phyloP scores from a whole-genome alignment of 2,113 vertebrate species.

The Procavia capensis region DNA sequence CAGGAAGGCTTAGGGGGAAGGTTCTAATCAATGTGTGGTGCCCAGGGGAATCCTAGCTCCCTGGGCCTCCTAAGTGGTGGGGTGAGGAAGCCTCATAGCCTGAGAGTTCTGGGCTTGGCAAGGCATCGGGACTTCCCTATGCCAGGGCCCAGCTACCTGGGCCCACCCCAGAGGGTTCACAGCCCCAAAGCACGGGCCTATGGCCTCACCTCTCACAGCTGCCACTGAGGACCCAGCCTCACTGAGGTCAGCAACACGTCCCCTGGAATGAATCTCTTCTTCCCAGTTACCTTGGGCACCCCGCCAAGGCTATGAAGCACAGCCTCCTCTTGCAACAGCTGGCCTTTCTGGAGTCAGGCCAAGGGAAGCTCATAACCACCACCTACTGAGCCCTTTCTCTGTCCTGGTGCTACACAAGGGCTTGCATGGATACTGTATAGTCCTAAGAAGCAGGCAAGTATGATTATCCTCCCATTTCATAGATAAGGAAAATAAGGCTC shows the following conservation, averaged over 20 bases:
- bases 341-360: neutral
- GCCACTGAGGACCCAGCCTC: neutral
- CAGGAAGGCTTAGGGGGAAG: neutral
- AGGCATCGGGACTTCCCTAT: neutral
- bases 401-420: neutral
- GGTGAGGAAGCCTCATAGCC: neutral
- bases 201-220: neutral
- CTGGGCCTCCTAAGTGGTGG: neutral
- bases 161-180: neutral
- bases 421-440: accelerated
- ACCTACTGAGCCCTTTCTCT: neutral
- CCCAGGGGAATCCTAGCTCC: neutral
- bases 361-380: neutral
- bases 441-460: neutral
- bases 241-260: accelerated
- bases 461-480: neutral
- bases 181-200: neutral
- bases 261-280: accelerated
- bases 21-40: neutral
- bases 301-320: neutral
- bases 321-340: neutral
- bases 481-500: neutral
- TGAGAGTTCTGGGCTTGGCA: neutral
- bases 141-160: neutral
- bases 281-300: neutral